Evolutionary conservation across 2,888 invertebrate genomes (phyloP), one percentile per base, ranked within the genome.

Genomic region (Molanna angustata): DNA sequence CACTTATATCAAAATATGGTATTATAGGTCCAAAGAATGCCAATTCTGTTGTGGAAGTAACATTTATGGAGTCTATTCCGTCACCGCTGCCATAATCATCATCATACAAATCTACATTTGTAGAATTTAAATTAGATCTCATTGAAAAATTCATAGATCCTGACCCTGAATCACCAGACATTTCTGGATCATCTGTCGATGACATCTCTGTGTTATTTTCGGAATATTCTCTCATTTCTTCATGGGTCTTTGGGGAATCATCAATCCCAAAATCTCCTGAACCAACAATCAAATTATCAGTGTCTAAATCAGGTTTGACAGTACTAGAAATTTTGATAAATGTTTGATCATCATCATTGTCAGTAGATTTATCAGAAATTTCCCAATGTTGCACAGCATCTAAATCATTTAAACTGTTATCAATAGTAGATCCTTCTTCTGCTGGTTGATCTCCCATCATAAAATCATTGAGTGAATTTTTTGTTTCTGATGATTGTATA

Each of bases 381-480:
- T 79, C 67, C 55, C 43, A 58, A 6, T 47, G 44, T 46, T 67
- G 67, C 1, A 75, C 74, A 54, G 73, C 72, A 46, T 74, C 74
- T 58, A 77, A 67, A 63, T 71, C 73, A 61, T 62, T 72, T 52
- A n/a, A n/a, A n/a, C n/a, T n/a, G n/a, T n/a, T n/a, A n/a, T n/a
- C n/a, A n/a, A n/a, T n/a, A n/a, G n/a, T n/a, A n/a, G n/a, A n/a
- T n/a, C n/a, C n/a, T n/a, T 27, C 70, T 46, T 63, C 69, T 4
- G 72, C 59, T 1, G 83, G 77, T 63, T 84, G 76, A 62, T 86
- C 85, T 48, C 80, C 83, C 71, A 83, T 74, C 82, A 83, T n/a
- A n/a, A n/a, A n/a, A n/a, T n/a, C n/a, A n/a, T n/a, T n/a, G n/a
- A n/a, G n/a, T n/a, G n/a, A n/a, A n/a, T n/a, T n/a, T n/a, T n/a